These are phyloP conservation scores for Drosophila melanosoma DNA, from an alignment of 2,888 invertebrate genomes.

Conservation along the genomic window DNA sequence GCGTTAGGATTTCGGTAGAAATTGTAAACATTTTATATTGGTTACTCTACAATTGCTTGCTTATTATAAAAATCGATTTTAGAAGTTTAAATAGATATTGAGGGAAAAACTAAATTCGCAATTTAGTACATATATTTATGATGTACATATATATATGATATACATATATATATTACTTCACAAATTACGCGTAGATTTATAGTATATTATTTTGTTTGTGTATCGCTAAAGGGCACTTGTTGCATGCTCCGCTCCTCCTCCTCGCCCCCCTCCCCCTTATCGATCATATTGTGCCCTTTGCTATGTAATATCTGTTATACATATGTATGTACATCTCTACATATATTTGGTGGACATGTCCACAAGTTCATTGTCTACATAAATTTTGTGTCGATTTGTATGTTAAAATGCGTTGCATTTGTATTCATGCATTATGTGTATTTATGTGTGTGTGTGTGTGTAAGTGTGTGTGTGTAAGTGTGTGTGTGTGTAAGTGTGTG, in stretches of 20 bases:
- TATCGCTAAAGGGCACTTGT: neutral
- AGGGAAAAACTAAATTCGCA: no score
- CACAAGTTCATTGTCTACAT: conserved; percentile 38
- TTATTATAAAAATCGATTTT: neutral
- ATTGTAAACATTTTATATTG: neutral
- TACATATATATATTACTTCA: neutral
- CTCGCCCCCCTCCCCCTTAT: neutral
- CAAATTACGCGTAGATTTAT: neutral
- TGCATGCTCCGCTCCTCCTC: neutral
- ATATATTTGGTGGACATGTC: conserved; percentile 7
- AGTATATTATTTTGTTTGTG: neutral
- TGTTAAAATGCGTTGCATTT: conserved; percentile 40
- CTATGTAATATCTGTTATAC: conserved; percentile 36
- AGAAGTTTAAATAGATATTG: neutral
- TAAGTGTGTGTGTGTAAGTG: neutral
- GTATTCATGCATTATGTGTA: conserved; percentile 34
- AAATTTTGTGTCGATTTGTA: conserved; percentile 56
- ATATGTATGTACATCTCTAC: conserved; percentile 7
- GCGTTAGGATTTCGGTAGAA: neutral
- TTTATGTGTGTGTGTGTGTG: neutral
- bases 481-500: neutral
- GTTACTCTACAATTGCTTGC: neutral
- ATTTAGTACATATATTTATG: no score
- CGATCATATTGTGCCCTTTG: conserved; percentile 3
- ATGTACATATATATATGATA: no score